Evolutionary conservation across 2,888 invertebrate genomes (phyloP).

Genomic region (Drosophila barbarae): DNA sequence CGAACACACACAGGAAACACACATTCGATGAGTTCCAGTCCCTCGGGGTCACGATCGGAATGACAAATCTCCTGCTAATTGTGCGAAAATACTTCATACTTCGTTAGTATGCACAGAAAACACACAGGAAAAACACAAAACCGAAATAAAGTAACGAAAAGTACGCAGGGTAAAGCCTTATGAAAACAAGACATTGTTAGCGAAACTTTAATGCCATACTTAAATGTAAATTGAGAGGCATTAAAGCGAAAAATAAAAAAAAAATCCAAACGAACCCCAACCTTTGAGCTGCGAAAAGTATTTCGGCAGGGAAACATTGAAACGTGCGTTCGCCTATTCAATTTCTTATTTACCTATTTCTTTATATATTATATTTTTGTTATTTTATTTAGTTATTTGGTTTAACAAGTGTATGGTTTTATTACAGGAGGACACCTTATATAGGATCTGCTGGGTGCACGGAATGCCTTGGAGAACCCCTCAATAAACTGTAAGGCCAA

Average conservation of each 20-base stretch:
- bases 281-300: conserved; percentile 8
- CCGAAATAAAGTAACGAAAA: conserved; percentile 10
- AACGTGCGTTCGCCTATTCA: conserved; percentile 2
- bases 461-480: too few species aligned
- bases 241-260: not conserved
- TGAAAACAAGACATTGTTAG: conserved; percentile 13
- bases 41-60: conserved; percentile 10
- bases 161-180: conserved; percentile 1
- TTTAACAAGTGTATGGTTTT: not conserved
- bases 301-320: conserved; percentile 5
- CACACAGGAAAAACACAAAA: not conserved
- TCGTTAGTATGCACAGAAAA: conserved; percentile 2
- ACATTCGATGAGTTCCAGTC: conserved; percentile 1
- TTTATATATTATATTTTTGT: not conserved
- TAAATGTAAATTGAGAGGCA: conserved; percentile 6
- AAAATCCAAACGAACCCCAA: conserved; percentile 4
- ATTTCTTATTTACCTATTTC: not conserved
- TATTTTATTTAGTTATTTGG: not conserved
- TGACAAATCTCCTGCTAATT: conserved; percentile 13
- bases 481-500: too few species aligned
- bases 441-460: too few species aligned
- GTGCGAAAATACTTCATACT: conserved; percentile 8
- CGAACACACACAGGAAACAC: conserved; percentile 19
- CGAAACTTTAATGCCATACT: conserved; percentile 8
- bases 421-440: not conserved